A percentile compares a stretch with the other conserved stretches of the same genome.
Evolutionary conservation across 2,113 vertebrate genomes (phyloP).

Genomic region (Xyliphius kryptos): DNA sequence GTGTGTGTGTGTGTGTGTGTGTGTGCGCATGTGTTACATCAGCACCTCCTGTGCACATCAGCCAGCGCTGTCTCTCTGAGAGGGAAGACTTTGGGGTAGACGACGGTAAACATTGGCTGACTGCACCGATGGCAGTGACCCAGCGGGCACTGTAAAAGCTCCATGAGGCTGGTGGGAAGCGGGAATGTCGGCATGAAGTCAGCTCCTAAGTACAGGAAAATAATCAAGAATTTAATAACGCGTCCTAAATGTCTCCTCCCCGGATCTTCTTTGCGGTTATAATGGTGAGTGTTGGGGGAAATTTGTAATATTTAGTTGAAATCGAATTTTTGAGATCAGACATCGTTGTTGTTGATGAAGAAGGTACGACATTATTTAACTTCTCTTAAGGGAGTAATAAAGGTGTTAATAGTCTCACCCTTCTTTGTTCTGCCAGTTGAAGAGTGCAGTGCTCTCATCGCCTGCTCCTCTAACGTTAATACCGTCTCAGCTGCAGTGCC

Average conservation of each 20-base stretch:
- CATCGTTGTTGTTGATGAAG: too few species aligned
- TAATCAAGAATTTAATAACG: neutral
- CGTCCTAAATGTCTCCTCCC: neutral
- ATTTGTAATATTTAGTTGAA: too few species aligned
- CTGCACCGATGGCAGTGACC: slow-evolving; percentile 95
- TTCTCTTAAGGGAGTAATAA: too few species aligned
- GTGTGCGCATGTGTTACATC: neutral
- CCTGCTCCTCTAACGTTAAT: slow-evolving; percentile 84
- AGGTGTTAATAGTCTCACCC: too few species aligned
- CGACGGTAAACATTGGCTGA: slow-evolving; percentile 93
- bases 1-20: neutral
- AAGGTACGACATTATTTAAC: too few species aligned
- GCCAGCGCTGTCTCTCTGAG: slow-evolving; percentile 88
- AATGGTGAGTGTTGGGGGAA: too few species aligned
- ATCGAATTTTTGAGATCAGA: too few species aligned
- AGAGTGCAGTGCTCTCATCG: slow-evolving; percentile 77
- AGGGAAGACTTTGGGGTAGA: slow-evolving; percentile 93
- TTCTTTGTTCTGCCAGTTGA: slow-evolving; percentile 58
- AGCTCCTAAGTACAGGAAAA: slow-evolving; percentile 63
- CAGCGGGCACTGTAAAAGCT: slow-evolving; percentile 82
- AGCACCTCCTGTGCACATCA: slow-evolving; percentile 85
- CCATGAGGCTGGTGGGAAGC: slow-evolving; percentile 82
- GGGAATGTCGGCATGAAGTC: slow-evolving; percentile 72
- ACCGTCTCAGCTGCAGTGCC: slow-evolving; percentile 75
- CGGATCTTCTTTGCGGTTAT: too few species aligned